Percentiles rank a stretch among this genome's conserved stretches.
These are phyloP conservation scores for Drosophila phalerata DNA, from an alignment of 2,888 invertebrate species.

Conservation along the genomic window DNA sequence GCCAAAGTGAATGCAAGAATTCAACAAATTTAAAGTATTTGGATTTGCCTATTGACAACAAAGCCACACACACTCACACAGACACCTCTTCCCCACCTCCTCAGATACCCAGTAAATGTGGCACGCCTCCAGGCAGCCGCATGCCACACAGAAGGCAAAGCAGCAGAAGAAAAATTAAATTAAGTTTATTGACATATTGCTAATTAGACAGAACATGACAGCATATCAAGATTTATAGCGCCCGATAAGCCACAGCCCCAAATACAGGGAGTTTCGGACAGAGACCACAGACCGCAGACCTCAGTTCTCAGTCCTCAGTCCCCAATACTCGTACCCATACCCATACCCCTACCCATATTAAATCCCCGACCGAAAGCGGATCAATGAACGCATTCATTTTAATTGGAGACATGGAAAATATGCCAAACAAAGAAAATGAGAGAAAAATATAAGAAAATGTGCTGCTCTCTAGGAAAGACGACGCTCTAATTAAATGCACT, in stretches of 20 bases:
- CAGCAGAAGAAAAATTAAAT: slow-evolving; percentile 70
- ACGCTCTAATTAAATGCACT: slow-evolving; percentile 77
- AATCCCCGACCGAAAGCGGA: slow-evolving; percentile 52
- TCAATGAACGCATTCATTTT: slow-evolving; percentile 82
- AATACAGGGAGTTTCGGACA: slow-evolving; percentile 21
- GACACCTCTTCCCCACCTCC: background rate
- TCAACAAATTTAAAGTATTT: slow-evolving; percentile 56
- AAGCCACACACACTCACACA: slow-evolving; percentile 1
- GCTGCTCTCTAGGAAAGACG: slow-evolving; percentile 51
- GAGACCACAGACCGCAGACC: slow-evolving; percentile 7
- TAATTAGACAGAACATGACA: slow-evolving; percentile 85
- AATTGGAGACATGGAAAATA: slow-evolving; percentile 81
- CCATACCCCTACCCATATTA: slow-evolving; percentile 1
- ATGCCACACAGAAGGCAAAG: slow-evolving; percentile 47
- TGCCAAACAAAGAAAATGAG: slow-evolving; percentile 69
- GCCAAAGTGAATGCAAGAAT: slow-evolving; percentile 38
- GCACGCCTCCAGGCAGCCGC: slow-evolving; percentile 29
- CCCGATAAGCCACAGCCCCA: slow-evolving; percentile 67
- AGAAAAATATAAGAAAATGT: slow-evolving; percentile 30
- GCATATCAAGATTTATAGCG: slow-evolving; percentile 84
- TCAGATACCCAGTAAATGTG: slow-evolving; percentile 4
- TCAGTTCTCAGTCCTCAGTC: background rate
- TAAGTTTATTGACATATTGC: slow-evolving; percentile 85
- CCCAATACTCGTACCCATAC: slow-evolving; percentile 1
- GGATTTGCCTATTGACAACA: background rate